A percentile compares a stretch with the other conserved stretches of the same genome.
phyloP scores from a whole-genome alignment of 2,113 vertebrate species.

The Fukomys damarensis region DNA sequence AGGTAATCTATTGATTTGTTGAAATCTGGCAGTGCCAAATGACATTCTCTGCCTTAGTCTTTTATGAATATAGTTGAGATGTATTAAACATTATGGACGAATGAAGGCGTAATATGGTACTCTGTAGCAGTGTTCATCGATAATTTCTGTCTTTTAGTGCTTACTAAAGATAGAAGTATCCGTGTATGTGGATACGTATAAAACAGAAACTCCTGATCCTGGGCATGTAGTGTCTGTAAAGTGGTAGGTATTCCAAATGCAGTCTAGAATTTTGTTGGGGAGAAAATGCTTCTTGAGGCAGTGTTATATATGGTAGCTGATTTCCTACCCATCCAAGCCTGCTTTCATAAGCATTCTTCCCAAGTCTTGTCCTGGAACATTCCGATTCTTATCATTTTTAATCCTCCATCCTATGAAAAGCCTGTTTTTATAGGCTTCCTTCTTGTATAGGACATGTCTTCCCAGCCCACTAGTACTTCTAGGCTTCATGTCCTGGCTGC shows the following conservation, averaged over 20 bases:
- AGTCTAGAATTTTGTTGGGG: background rate
- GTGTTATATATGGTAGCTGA: background rate
- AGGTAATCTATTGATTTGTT: constrained; percentile 17
- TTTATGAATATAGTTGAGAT: constrained; percentile 8
- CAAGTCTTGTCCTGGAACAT: background rate
- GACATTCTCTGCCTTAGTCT: background rate
- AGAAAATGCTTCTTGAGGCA: background rate
- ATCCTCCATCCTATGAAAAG: background rate
- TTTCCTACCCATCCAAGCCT: background rate
- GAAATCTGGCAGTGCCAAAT: background rate
- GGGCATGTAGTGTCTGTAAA: background rate
- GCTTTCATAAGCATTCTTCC: background rate
- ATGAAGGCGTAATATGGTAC: background rate
- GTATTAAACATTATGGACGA: background rate
- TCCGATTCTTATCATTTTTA: background rate
- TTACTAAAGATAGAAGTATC: constrained; percentile 31
- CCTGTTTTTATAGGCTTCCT: background rate
- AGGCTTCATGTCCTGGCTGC: background rate
- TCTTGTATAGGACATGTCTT: background rate
- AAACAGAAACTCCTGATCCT: background rate
- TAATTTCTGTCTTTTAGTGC: constrained; percentile 28
- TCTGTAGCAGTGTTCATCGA: background rate
- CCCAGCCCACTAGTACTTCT: background rate
- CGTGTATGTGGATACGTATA: background rate
- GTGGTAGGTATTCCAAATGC: background rate